Conservation (phyloP, 2,113 vertebrate species). For the Dolichotis patagonum region DNA sequence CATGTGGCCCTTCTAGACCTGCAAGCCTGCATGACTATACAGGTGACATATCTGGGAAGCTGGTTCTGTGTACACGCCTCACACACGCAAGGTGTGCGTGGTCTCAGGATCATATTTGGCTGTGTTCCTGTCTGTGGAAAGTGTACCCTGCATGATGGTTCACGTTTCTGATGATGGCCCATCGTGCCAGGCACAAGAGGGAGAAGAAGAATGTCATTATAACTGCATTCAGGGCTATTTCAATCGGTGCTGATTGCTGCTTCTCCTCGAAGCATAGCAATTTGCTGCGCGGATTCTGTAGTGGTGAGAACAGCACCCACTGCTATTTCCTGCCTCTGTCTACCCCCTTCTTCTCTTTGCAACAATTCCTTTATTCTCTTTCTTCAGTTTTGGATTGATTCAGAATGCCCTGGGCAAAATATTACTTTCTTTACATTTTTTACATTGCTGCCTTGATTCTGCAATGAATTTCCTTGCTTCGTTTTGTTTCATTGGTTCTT, state of each 20-base stretch:
- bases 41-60: background rate
- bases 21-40: rapidly evolving
- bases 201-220: constrained; percentile 86
- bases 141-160: constrained; percentile 72
- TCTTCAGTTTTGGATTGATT: constrained; percentile 69
- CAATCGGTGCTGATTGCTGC: constrained; percentile 88
- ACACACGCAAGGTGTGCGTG: background rate
- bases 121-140: constrained; percentile 55
- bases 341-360: constrained; percentile 67
- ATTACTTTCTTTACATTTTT: constrained; percentile 56
- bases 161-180: constrained; percentile 85
- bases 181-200: constrained; percentile 76
- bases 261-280: constrained; percentile 84
- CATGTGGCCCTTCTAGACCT: background rate
- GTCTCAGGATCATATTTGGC: constrained; percentile 7
- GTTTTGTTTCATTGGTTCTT: constrained; percentile 24
- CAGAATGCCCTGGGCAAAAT: constrained; percentile 41
- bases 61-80: background rate
- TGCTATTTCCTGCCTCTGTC: constrained; percentile 76
- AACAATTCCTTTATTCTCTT: constrained; percentile 54
- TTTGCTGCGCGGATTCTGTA: constrained; percentile 80
- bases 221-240: constrained; percentile 87
- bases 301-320: constrained; percentile 76
- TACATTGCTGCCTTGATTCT: constrained; percentile 45
- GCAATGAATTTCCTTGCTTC: constrained; percentile 1